Evolutionary conservation across 2,113 vertebrate species (phyloP).

Genomic region (Catharus fuscescens): DNA sequence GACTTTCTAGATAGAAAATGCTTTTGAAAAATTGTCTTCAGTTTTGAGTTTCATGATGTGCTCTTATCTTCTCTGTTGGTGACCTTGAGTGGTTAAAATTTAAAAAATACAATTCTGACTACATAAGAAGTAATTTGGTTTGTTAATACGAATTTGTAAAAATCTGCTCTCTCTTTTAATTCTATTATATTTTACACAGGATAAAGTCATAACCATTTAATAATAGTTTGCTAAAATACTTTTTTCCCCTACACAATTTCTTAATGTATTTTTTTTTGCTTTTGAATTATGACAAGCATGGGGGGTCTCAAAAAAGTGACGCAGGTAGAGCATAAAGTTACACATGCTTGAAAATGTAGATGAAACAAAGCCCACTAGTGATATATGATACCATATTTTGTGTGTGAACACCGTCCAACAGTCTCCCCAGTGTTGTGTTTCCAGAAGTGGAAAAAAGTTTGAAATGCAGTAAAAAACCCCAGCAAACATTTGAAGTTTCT

Average conservation of each 20-base stretch:
- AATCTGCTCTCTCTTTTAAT: neutral
- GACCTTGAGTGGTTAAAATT: conserved; percentile 68
- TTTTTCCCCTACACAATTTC: conserved; percentile 47
- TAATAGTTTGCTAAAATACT: conserved; percentile 71
- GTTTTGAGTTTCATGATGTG: neutral
- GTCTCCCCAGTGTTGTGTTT: neutral
- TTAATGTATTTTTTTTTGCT: conserved; percentile 70
- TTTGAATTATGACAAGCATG: conserved; percentile 64
- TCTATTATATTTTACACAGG: conserved; percentile 76
- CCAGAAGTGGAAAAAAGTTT: neutral
- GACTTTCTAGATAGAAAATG: neutral
- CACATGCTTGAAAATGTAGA: conserved; percentile 62
- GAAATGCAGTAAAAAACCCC: neutral
- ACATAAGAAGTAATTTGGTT: neutral
- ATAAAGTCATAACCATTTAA: conserved; percentile 77
- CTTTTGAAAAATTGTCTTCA: neutral
- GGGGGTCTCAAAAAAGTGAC: conserved; percentile 74
- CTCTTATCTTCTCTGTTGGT: neutral
- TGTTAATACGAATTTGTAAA: neutral
- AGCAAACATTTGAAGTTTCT: conserved; percentile 31
- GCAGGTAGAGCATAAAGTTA: conserved; percentile 83
- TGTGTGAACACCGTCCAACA: neutral
- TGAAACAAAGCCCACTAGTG: neutral
- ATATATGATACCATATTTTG: accelerated
- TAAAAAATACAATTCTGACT: conserved; percentile 78